Conservation (phyloP, 2,797 vertebrate genomes). For the Parauchenoglanis ngamensis region DNA sequence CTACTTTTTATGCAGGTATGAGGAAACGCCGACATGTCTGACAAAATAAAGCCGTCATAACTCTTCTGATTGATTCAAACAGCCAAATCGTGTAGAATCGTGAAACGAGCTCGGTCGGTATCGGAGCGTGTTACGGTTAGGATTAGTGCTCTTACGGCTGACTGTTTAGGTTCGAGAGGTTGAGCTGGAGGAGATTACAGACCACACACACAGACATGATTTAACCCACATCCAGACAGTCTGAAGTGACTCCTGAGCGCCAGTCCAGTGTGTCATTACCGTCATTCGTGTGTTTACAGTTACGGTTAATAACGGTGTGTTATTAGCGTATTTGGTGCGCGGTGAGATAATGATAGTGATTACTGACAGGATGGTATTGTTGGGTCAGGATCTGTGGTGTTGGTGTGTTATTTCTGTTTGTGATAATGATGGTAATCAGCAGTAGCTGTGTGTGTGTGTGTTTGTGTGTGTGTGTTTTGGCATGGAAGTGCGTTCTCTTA, state of each 20-base stretch:
- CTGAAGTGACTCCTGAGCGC: conserved; percentile 26
- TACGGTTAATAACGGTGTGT: conserved; percentile 1
- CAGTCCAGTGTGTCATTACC: conserved; percentile 40
- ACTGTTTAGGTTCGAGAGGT: background rate
- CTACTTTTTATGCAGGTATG: no score
- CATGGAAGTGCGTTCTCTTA: no score
- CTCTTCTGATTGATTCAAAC: no score
- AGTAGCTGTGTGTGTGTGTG: background rate
- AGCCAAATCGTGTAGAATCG: background rate
- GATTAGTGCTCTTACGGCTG: no score
- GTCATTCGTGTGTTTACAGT: conserved; percentile 10
- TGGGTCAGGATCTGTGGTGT: conserved; percentile 12
- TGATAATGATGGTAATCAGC: conserved; percentile 6
- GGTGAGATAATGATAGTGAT: conserved; percentile 49
- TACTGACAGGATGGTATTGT: conserved; percentile 22
- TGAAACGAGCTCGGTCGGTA: no score
- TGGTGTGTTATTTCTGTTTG: conserved; percentile 37
- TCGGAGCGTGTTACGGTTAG: no score
- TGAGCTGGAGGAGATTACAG: conserved; percentile 50
- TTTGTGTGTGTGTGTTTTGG: background rate
- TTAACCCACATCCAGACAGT: conserved; percentile 37
- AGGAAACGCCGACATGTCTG: no score
- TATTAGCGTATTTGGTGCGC: conserved; percentile 19
- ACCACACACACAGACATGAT: conserved; percentile 44
- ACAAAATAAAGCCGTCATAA: no score